These are phyloP conservation scores for Scartelaos histophorus DNA, from an alignment of 2,113 vertebrate species.

Conservation along the genomic window DNA sequence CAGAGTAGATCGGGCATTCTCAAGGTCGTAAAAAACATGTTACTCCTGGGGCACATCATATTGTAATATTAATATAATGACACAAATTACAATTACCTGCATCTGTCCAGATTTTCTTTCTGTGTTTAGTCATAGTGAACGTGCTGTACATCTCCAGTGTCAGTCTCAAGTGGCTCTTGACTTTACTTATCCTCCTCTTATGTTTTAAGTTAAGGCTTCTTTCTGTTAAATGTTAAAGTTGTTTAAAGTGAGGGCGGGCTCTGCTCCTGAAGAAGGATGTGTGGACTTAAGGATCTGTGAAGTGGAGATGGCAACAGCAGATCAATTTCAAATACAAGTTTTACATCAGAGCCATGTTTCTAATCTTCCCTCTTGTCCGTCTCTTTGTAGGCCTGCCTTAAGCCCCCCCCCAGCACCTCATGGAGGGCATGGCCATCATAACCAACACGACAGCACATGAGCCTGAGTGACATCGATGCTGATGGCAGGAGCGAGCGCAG, in stretches of 20 bases:
- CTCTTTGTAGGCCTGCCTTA: conserved; percentile 54
- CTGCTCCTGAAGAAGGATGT: conserved; percentile 46
- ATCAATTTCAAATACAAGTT: conserved; percentile 58
- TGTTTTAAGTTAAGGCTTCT: not conserved
- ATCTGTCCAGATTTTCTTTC: not conserved
- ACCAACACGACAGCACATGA: conserved; percentile 58
- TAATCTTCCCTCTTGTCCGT: conserved; percentile 56
- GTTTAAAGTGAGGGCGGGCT: conserved; percentile 56
- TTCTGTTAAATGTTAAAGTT: not conserved
- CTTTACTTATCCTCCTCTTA: conserved; percentile 12
- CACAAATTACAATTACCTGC: not conserved
- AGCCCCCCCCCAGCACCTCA: conserved; percentile 58
- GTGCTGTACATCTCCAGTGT: not conserved
- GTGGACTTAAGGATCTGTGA: conserved; percentile 47
- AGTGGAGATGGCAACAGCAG: conserved; percentile 46
- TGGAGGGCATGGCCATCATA: conserved; percentile 49
- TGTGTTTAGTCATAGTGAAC: not conserved
- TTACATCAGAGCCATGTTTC: conserved; percentile 46
- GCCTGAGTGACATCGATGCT: conserved; percentile 68
- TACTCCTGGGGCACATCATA: not conserved
- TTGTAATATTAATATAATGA: not conserved
- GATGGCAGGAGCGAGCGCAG: conserved; percentile 53
- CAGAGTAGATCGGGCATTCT: not conserved
- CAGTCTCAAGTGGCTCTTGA: not conserved
- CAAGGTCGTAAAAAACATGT: not conserved